Base-by-base conservation (phyloP, 2,113 vertebrate species). In the Trogon melanurus region DNA sequence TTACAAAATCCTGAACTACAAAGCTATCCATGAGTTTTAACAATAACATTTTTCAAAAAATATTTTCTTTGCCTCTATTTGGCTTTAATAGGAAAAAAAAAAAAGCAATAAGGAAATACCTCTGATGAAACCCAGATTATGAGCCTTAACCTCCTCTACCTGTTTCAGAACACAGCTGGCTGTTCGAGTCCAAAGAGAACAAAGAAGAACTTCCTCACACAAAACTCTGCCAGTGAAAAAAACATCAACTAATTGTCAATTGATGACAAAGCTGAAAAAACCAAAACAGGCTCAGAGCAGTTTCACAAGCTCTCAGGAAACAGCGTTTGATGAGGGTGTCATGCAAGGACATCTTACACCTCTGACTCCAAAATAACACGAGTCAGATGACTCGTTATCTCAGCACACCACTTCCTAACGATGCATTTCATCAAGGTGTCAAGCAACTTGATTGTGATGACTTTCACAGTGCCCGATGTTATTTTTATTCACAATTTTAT, bases 261-360 rank as follows among this genome's bases (percentile, higher is more conserved):
- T 57, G 70, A 65, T 82, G 61, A 74, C 34, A 80, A 67, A 83
- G 65, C 47, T 56, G 44, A 56, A 83, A 74, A 70, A 81, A 4
- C 0, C 51, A 65, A 53, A 60, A 5, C 50, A 34, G 0, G 2
- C 19, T 56, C 30, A 25, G 1, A 45, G 48, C 47, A 29, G 50
- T 58, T 80, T 23, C 65, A 66, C 66, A 78, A 87, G 57, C 85
- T 79, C 74, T 72, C 36, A 48, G 85, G 76, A 89, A 92, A 67
- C 7, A 36, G 83, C 38, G 29, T 4, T 29, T 71, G 65, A n/a
- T 51, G 26, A 48, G 82, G 53, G 88, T 90, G 95, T 71, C 26
- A 4, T 2, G 6, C 79, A 60, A 91, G 92, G 95, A 90, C 88
- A 94, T 15, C 61, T 95, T 21, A 75, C 91, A 92, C 89, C 96